Base-by-base conservation (phyloP, 1,140 invertebrate genomes). In the Adoxophyes honmai region DNA sequence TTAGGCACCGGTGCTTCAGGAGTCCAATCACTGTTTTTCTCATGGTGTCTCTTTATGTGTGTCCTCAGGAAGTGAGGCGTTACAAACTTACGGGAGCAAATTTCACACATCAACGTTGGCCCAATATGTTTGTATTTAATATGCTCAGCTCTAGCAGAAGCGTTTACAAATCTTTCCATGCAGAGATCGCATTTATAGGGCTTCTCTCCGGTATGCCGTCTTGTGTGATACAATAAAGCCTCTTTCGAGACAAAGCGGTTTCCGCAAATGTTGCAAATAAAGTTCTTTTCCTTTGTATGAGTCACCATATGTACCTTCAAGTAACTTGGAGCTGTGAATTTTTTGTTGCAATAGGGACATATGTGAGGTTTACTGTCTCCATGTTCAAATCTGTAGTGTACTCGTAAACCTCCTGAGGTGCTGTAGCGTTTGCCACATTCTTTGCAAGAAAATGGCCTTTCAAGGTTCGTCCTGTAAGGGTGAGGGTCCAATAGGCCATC, bases 201-300 rank as follows among this genome's bases (percentile, higher is more conserved):
- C 52, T 86, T 86, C 68, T 91, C 90, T 3, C 89, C 87, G 4
- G 86, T 89, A 52, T 91, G 90, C 21, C 81, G 71, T 42, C 85
- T 69, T n/a, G 82, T 81, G 54, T 90, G 89, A 37, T 86, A 87
- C 51, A 88, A 66, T 6, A 89, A 64, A 9, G 87, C 81, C 37
- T 84, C 81, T 66, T 85, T 85, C 4, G 86, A 80, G 3, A 84
- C 84, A 81, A 90, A 91, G 53, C 63, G 75, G 34, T 71, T 73
- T 0, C 60, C 64, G 64, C 89, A 90, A 18, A 88, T 66, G 9
- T 82, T 66, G 68, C 89, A 90, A 62, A 75, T 73, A 59, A 84
- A 90, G 16, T 87, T 87, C 60, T 86, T 90, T 54, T 88, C 84
- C 0, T 86, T 82, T 4, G 88, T 90, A 63, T 90, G 89, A 38